Evolutionary conservation across 53 echinoderm and acorn worm species (phyloP).

Genomic region (Zoroaster sp.): DNA sequence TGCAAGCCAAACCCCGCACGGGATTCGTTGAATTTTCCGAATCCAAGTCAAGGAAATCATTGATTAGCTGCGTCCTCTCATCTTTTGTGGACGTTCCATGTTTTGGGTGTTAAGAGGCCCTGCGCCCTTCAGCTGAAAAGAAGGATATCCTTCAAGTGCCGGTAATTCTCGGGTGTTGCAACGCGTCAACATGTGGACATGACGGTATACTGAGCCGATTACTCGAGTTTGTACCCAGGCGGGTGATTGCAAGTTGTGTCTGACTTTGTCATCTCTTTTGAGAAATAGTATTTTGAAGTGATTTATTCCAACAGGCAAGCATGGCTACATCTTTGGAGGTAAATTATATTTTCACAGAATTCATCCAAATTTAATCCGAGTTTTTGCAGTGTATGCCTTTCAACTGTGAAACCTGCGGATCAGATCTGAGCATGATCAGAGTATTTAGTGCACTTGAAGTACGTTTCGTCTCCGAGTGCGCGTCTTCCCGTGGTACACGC

Average conservation of each 20-base stretch:
- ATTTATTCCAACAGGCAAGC: background rate
- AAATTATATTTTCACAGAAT: background rate
- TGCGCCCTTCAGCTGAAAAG: conserved; percentile 13
- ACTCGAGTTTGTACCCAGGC: background rate
- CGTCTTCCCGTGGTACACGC: no score
- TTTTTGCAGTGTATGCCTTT: no score
- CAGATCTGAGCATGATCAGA: no score
- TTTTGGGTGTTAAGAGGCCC: background rate
- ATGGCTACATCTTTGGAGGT: conserved; percentile 28
- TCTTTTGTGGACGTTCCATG: background rate
- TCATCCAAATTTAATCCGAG: no score
- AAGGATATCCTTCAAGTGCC: conserved; percentile 12
- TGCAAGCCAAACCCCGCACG: background rate
- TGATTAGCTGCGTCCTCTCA: conserved; percentile 40
- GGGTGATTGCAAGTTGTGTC: background rate
- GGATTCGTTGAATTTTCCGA: background rate
- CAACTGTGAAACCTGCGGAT: no score
- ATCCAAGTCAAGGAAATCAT: background rate
- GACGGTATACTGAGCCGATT: background rate
- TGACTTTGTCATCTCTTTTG: background rate
- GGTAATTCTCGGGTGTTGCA: background rate
- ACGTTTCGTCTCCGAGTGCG: no score
- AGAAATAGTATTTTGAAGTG: background rate
- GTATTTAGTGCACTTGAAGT: no score
- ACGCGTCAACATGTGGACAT: background rate